Base-by-base conservation (phyloP, 2,888 invertebrate species). In the Agrotis clavis region DNA sequence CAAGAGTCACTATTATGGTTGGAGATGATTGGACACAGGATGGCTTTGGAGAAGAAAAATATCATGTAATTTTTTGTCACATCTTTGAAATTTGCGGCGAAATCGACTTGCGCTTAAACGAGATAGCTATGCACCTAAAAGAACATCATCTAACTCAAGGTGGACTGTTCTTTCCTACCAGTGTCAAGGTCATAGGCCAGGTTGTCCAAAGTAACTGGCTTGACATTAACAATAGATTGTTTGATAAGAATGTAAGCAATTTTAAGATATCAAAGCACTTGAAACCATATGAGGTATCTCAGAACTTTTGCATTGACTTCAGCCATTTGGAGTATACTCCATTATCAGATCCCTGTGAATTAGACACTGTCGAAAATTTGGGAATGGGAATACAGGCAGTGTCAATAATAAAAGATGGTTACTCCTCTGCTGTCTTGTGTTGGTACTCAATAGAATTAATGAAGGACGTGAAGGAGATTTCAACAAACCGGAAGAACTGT, bases 191-290 rank as follows among this genome's bases (percentile, higher is more conserved):
- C 16, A 91, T 97, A 75, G 97, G 96, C 2, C 96, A 97, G 83
- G 87, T 97, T n/a, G 94, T 97, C n/a, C 92, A 96, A 82, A 97
- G 97, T 7, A 89, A 95, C 45, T 97, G 97, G 95, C 89, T 98
- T 53, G 95, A 97, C 73, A 92, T 95, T 65, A 97, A 97, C 86
- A 97, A 97, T 83, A 93, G 92, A 73, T 96, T 97, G 0, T 92
- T 96, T 81, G 97, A 97, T 88, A 91, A 91, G 45, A 97, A 97
- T 90, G 92, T 97, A 3, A 94, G 95, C 68, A 92, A 94, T 61
- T 97, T 96, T 81, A 94, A 93, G 79, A 96, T 97, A 71, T 96
- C 96, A 5, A 90, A 94, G 59, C 94, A 95, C 76, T 95, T 97
- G 53, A 97, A 97, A 84, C 93, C 95, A 82, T 97, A 96, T 89